phyloP scores from a whole-genome alignment of 2,113 vertebrate species.

The Alethe castanea region DNA sequence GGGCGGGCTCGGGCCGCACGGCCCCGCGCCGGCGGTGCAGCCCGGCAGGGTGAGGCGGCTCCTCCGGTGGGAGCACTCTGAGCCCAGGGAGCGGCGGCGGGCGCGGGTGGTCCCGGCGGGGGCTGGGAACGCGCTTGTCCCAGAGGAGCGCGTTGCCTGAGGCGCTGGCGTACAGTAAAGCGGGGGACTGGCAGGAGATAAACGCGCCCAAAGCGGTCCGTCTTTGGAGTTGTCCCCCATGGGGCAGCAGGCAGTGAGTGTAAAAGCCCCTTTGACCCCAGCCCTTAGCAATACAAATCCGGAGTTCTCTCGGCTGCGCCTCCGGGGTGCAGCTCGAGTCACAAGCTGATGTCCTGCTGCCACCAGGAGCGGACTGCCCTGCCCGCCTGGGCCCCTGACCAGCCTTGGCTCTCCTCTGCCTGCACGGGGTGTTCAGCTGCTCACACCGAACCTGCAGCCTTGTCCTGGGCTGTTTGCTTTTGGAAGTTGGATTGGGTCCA shows the following conservation, averaged over 20 bases:
- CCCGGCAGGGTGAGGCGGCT: not conserved
- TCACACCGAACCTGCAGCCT: rapidly evolving
- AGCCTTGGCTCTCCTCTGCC: not conserved
- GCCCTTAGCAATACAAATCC: rapidly evolving
- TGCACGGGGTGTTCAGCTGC: rapidly evolving
- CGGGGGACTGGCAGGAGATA: not conserved
- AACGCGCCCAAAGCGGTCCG: rapidly evolving
- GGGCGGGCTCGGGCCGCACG: not conserved
- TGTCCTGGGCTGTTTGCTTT: not conserved
- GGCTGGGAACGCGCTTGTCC: rapidly evolving
- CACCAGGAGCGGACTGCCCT: not conserved
- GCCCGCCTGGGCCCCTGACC: not conserved
- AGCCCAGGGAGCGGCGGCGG: not conserved
- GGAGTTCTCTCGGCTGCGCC: rapidly evolving
- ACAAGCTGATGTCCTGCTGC: rapidly evolving
- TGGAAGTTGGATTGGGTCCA: rapidly evolving
- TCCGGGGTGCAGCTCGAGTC: rapidly evolving
- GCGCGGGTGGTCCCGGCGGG: not conserved
- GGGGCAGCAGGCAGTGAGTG: not conserved
- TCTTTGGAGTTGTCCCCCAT: rapidly evolving
- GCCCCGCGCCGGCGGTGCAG: not conserved
- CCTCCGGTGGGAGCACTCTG: not conserved
- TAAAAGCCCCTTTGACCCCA: not conserved
- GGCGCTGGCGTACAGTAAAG: rapidly evolving
- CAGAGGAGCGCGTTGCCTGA: rapidly evolving